A percentile compares a stretch with the other conserved stretches of the same genome.
Evolutionary conservation across 2,113 vertebrate species (phyloP).

Genomic region (Eidolon helvum): DNA sequence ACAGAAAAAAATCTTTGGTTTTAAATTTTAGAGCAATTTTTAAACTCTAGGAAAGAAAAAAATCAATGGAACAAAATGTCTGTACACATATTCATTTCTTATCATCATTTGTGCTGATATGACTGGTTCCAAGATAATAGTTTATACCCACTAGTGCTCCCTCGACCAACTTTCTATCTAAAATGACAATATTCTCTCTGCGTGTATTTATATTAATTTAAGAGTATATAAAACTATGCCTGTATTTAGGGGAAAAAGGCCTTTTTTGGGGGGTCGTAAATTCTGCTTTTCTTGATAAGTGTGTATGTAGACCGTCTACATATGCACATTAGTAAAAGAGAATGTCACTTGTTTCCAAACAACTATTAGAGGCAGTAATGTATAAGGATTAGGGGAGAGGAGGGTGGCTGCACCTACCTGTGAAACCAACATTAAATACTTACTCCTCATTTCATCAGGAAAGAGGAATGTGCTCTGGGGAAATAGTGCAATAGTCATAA

Average conservation of each 20-base stretch:
- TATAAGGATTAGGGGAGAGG: not conserved
- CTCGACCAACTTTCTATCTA: not conserved
- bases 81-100: not conserved
- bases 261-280: not conserved
- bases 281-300: conserved; percentile 11
- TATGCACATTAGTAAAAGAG: not conserved
- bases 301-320: not conserved
- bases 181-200: not conserved
- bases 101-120: not conserved
- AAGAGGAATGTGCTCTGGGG: conserved; percentile 43
- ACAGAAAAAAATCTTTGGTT: not conserved
- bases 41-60: not conserved
- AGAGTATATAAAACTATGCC: not conserved
- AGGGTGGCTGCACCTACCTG: not conserved
- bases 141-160: not conserved
- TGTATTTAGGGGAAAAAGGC: not conserved
- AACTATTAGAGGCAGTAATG: not conserved
- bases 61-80: not conserved
- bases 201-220: not conserved
- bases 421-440: conserved; percentile 24
- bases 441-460: conserved; percentile 53
- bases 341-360: not conserved
- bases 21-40: not conserved
- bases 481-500: not conserved
- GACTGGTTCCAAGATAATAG: not conserved